phyloP scores from a whole-genome alignment of 2,797 vertebrate genomes.

The Spinus pinus region DNA sequence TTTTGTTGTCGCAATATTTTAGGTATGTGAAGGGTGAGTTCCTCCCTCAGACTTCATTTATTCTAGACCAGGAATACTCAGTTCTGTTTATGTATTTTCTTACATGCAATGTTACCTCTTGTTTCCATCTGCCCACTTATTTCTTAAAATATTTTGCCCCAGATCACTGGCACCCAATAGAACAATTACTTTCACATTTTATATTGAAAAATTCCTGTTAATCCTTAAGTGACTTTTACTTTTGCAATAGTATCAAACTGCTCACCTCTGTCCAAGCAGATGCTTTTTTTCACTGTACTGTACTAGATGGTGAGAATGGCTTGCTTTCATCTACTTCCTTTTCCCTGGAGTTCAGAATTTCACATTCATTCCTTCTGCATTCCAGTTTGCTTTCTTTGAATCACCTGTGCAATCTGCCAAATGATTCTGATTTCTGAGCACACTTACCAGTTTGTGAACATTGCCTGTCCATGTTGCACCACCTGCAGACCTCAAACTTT shows the following conservation, averaged over 20 bases:
- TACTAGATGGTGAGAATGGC: too few relatives aligned
- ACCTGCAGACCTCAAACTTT: neutral
- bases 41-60: neutral
- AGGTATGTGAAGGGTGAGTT: neutral
- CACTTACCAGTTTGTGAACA: neutral
- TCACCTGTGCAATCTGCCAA: neutral
- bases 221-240: neutral
- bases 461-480: neutral
- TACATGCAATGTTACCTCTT: neutral
- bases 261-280: neutral
- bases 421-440: neutral
- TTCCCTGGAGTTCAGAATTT: neutral
- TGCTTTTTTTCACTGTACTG: neutral
- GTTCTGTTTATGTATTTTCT: neutral
- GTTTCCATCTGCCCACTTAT: neutral
- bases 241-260: neutral
- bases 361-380: neutral
- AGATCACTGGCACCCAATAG: neutral
- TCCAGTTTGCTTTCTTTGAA: neutral
- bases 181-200: neutral
- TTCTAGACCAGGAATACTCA: neutral
- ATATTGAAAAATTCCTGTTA: neutral
- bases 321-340: neutral
- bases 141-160: neutral
- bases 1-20: neutral